Conservation (phyloP, 2,888 invertebrate species). For the Drosophila testacea region DNA sequence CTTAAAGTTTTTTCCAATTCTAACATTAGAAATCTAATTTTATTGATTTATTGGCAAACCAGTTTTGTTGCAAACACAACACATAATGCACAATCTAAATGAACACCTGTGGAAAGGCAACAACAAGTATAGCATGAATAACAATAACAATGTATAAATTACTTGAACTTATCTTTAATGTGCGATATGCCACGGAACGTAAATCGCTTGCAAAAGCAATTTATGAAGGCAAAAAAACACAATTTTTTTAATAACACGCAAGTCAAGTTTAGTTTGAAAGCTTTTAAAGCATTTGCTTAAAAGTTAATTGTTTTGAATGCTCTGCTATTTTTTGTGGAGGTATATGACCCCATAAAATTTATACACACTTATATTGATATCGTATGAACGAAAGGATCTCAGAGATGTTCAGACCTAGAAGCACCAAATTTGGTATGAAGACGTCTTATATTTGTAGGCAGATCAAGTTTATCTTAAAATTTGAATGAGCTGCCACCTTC, state of each 20-base stretch:
- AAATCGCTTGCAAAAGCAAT: not conserved
- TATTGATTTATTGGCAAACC: conserved; percentile 54
- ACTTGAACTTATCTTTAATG: not conserved
- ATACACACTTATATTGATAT: too few species aligned
- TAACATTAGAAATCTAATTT: conserved; percentile 40
- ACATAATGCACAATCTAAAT: not conserved
- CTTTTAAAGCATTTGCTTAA: conserved; percentile 8
- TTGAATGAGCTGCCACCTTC: too few species aligned
- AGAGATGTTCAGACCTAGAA: too few species aligned
- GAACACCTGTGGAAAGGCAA: not conserved
- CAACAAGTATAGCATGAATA: not conserved
- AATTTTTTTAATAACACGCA: not conserved
- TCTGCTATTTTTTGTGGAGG: not conserved
- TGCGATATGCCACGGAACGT: not conserved
- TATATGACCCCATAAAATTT: too few species aligned
- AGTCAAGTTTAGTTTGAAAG: conserved; percentile 4
- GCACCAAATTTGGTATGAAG: too few species aligned
- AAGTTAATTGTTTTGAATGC: not conserved
- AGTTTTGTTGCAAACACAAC: conserved; percentile 15
- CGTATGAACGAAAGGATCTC: too few species aligned
- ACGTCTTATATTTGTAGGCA: too few species aligned
- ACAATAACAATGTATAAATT: not conserved
- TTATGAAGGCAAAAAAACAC: not conserved
- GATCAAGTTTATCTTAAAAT: too few species aligned
- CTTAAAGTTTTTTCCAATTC: conserved; percentile 4